These are phyloP conservation scores for Vanacampus margaritifer DNA, from an alignment of 2,113 vertebrate genomes.

Conservation along the genomic window DNA sequence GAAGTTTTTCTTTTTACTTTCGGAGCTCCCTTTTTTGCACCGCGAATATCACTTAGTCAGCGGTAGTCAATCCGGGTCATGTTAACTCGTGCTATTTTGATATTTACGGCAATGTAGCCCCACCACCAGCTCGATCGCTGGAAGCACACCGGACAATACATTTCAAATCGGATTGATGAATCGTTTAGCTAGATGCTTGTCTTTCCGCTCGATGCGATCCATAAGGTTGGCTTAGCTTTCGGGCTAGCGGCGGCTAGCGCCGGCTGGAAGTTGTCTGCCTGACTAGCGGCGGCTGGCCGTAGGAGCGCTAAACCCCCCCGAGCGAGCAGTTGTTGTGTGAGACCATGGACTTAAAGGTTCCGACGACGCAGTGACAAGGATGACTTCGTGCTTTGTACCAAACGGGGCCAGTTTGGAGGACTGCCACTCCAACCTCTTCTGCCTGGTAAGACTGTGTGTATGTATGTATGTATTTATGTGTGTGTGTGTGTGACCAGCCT, in stretches of 20 bases:
- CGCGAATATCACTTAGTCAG: slow-evolving; percentile 36
- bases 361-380: slow-evolving; percentile 87
- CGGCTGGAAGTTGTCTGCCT: slow-evolving; percentile 61
- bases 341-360: slow-evolving; percentile 89
- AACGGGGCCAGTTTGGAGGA: slow-evolving; percentile 99
- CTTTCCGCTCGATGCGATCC: slow-evolving; percentile 50
- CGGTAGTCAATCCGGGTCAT: slow-evolving; percentile 10
- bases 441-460: slow-evolving; percentile 84
- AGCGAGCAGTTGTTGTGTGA: slow-evolving; percentile 73
- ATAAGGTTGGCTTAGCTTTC: slow-evolving; percentile 59
- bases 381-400: slow-evolving; percentile 99
- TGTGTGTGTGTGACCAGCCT: slow-evolving; percentile 47
- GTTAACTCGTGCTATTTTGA: slow-evolving; percentile 27
- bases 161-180: slow-evolving; percentile 62
- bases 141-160: slow-evolving; percentile 61
- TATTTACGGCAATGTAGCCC: slow-evolving; percentile 37
- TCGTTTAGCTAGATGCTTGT: slow-evolving; percentile 45
- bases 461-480: too few species aligned
- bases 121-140: slow-evolving; percentile 21
- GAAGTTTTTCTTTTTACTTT: slow-evolving; percentile 51
- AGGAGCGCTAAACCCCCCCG: slow-evolving; percentile 22
- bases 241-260: slow-evolving; percentile 61
- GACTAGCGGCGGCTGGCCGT: slow-evolving; percentile 47
- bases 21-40: slow-evolving; percentile 30
- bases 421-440: slow-evolving; percentile 99